Evolutionary conservation across 2,113 vertebrate genomes (phyloP).

Genomic region (Glareola pratincola): DNA sequence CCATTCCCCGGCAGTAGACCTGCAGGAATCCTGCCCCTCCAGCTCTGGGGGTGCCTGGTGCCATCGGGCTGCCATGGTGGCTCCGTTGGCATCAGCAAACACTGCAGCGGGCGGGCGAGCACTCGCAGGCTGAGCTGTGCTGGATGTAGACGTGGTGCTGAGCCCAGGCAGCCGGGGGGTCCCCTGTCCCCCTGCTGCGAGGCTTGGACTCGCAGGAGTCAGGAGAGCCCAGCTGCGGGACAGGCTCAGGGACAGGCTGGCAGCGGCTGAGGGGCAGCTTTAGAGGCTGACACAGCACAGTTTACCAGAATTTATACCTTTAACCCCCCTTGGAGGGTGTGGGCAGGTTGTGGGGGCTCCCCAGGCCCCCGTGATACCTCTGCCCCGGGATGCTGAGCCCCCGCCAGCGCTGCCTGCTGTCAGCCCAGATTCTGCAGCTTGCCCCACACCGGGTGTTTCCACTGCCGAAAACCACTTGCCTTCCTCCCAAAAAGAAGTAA

Average conservation of each 20-base stretch:
- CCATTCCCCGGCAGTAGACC: neutral
- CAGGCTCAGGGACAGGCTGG: neutral
- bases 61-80: accelerated
- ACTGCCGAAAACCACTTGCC: accelerated
- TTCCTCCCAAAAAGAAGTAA: neutral
- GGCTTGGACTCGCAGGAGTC: neutral
- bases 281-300: neutral
- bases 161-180: neutral
- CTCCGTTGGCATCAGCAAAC: accelerated
- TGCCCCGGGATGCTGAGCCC: neutral
- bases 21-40: accelerated
- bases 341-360: neutral
- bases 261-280: neutral
- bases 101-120: accelerated
- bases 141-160: neutral
- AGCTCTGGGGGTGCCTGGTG: neutral
- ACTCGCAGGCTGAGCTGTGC: neutral
- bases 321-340: neutral
- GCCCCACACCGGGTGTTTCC: accelerated
- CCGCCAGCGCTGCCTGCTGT: neutral
- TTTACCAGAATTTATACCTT: neutral
- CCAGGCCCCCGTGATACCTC: accelerated
- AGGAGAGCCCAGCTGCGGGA: neutral
- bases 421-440: neutral
- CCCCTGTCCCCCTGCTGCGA: neutral